Evolutionary conservation across 2,113 vertebrate species (phyloP).

Genomic region (Sturnira hondurensis): DNA sequence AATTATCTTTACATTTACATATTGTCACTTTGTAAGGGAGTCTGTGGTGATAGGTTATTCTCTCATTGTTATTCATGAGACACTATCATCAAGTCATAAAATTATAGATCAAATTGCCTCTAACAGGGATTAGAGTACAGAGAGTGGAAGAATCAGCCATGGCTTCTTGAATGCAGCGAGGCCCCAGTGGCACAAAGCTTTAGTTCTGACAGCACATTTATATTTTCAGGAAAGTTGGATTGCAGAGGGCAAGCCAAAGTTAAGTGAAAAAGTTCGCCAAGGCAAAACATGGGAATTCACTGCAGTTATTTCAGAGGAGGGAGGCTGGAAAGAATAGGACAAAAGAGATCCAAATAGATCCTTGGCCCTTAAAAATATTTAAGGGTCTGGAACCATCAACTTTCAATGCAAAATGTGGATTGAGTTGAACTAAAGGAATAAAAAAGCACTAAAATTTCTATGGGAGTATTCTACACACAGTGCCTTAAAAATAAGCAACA

Average conservation of each 20-base stretch:
- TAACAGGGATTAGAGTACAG: not conserved
- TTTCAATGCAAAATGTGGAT: not conserved
- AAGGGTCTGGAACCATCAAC: not conserved
- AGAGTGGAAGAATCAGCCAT: not conserved
- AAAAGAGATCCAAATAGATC: not conserved
- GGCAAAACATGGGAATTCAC: not conserved
- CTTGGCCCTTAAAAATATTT: not conserved
- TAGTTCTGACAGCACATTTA: not conserved
- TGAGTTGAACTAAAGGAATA: not conserved
- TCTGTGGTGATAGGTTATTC: not conserved
- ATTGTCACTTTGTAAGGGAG: not conserved
- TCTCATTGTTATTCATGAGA: conserved; percentile 36
- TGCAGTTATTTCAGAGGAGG: not conserved
- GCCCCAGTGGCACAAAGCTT: not conserved
- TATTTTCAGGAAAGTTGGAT: not conserved
- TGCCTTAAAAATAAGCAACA: not conserved
- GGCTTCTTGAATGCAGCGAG: not conserved
- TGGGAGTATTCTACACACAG: not conserved
- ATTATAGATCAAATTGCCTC: not conserved
- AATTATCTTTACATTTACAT: conserved; percentile 42
- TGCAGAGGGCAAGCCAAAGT: not conserved
- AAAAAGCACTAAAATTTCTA: not conserved
- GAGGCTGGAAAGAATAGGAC: not conserved
- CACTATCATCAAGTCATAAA: not conserved
- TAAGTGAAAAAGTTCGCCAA: not conserved